phyloP scores from a whole-genome alignment of 2,113 vertebrate genomes.

The Phylloscopus trochilus region DNA sequence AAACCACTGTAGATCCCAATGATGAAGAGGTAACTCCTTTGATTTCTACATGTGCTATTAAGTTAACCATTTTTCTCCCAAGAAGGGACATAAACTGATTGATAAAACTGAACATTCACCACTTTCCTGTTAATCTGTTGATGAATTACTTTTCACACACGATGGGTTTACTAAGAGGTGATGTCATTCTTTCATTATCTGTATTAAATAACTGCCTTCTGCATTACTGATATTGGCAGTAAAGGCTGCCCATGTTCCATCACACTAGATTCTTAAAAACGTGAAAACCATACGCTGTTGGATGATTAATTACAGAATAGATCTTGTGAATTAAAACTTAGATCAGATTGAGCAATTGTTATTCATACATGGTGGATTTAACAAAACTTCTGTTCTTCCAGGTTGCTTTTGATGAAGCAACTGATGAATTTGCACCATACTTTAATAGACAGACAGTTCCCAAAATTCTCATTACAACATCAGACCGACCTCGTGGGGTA shows the following conservation, averaged over 20 bases:
- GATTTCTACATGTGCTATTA: neutral
- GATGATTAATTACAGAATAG: neutral
- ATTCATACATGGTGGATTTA: neutral
- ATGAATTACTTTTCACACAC: neutral
- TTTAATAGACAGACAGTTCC: conserved; percentile 91
- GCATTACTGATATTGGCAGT: neutral
- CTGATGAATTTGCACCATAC: conserved; percentile 96
- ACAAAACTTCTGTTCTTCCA: conserved; percentile 50
- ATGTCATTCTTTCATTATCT: neutral
- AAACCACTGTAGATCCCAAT: conserved; percentile 91
- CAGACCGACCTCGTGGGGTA: conserved; percentile 95
- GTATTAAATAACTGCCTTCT: neutral
- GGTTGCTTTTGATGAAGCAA: conserved; percentile 94
- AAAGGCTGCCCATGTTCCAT: neutral
- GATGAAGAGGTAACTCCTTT: conserved; percentile 89
- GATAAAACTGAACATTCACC: neutral
- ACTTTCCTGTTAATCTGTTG: neutral
- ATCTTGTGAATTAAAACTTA: neutral
- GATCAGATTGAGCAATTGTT: neutral
- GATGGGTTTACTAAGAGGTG: neutral
- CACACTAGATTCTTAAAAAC: neutral
- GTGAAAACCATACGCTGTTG: accelerated
- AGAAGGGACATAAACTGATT: neutral
- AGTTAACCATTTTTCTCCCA: neutral
- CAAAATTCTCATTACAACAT: conserved; percentile 98